Base-by-base conservation (phyloP, 1,140 invertebrate genomes). In the Bicyclus anynana region DNA sequence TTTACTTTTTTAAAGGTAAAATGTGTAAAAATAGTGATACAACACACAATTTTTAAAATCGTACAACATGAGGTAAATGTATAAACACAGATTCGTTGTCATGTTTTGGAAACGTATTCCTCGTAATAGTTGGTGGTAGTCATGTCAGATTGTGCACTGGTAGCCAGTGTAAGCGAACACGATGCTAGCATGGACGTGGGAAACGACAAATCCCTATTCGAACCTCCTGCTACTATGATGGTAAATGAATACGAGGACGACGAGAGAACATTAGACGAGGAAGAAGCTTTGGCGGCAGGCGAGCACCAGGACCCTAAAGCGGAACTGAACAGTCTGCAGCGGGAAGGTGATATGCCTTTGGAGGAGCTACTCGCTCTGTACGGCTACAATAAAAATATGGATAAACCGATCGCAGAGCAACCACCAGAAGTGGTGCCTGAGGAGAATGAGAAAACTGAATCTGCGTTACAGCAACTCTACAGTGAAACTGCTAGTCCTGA, bases 171-270 rank as follows among this genome's bases (percentile, higher is more conserved):
- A 84, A 84, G 69, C 77, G 88, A 89, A 74, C 88, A 87, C 77
- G 86, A 89, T 89, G 85, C 85, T 70, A 87, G 78, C 72, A 87
- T 87, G 86, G 88, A 89, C 69, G 80, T 87, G 83, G 83, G 83
- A 62, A 84, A 83, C 73, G 87, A 89, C 69, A 89, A 89, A 74
- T 87, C 87, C 75, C 84, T 89, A 65, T 93, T 93, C 70, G 92
- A 93, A 76, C 92, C 92, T 62, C 91, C 92, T 65, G 90, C 93
- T 81, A 97, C 98, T 87, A 97, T 98, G 96, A 94, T 98, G 91
- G 93, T 98, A 55, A 96, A 98, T 93, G 97, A 98, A 89, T 98
- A 97, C 90, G 97, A 98, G 89, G 97, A 98, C 89, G 97, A 98
- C 90, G 97, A 99, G 84, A 91, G 95, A 77, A 99, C 97, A 42